Evolutionary conservation across 1,140 invertebrate species (phyloP).

Genomic region (Hormaphis cornu): DNA sequence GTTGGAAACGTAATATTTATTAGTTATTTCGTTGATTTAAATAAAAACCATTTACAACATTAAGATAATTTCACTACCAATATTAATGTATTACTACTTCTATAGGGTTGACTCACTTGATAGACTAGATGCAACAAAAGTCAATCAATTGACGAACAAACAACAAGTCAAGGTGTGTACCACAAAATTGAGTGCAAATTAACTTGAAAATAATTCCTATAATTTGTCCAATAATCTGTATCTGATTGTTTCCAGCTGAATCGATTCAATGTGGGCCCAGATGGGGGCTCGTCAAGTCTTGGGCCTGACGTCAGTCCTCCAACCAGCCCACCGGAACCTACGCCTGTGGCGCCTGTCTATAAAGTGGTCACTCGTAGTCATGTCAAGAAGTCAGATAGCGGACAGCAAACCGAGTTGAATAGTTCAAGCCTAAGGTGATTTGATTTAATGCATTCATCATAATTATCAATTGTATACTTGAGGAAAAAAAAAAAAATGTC

Average conservation of each 20-base stretch:
- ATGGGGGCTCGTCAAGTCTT: slow-evolving; percentile 28
- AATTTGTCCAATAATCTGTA: not conserved
- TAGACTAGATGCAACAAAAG: not conserved
- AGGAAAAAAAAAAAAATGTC: too few species aligned
- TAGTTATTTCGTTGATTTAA: too few species aligned
- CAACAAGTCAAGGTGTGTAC: slow-evolving; percentile 7
- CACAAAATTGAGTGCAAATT: not conserved
- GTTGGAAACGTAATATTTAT: too few species aligned
- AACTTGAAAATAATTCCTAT: not conserved
- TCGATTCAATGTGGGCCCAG: slow-evolving; percentile 19
- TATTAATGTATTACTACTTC: not conserved
- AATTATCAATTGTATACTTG: not conserved
- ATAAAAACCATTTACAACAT: too few species aligned
- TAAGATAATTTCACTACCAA: not conserved
- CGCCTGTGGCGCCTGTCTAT: slow-evolving; percentile 43
- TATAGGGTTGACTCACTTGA: not conserved
- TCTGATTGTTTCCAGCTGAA: slow-evolving; percentile 15
- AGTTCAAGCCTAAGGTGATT: slow-evolving; percentile 10
- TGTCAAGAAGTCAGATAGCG: slow-evolving; percentile 50
- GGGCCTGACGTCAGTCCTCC: slow-evolving; percentile 32
- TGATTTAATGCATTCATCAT: not conserved
- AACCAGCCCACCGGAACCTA: slow-evolving; percentile 33
- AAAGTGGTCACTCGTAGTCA: slow-evolving; percentile 46
- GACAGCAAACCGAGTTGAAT: slow-evolving; percentile 48
- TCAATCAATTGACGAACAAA: not conserved